phyloP scores from a whole-genome alignment of 2,888 invertebrate species.

The Drosophila putrida region DNA sequence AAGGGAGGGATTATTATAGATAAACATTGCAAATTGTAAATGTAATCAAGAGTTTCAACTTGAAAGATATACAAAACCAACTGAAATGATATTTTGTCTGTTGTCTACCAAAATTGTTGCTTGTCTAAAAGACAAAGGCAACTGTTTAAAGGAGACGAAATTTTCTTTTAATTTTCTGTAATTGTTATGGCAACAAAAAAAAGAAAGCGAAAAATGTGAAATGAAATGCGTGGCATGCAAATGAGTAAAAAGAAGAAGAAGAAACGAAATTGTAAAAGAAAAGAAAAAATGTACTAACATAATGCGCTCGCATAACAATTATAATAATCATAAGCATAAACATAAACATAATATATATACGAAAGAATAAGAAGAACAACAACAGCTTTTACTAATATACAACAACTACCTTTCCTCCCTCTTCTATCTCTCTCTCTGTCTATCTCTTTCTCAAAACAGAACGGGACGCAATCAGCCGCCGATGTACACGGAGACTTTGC shows the following conservation, averaged over 20 bases:
- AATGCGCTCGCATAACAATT: slow-evolving; percentile 61
- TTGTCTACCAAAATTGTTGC: neutral
- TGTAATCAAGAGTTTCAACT: neutral
- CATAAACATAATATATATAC: slow-evolving; percentile 51
- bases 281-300: slow-evolving; percentile 52
- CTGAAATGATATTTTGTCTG: slow-evolving; percentile 1
- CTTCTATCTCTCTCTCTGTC: slow-evolving; percentile 4
- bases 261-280: slow-evolving; percentile 11
- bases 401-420: slow-evolving; percentile 31
- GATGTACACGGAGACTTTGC: slow-evolving; percentile 89
- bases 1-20: neutral
- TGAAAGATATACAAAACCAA: neutral
- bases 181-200: slow-evolving; percentile 50
- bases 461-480: slow-evolving; percentile 86
- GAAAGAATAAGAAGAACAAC: slow-evolving; percentile 32
- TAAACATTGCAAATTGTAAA: neutral
- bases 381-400: slow-evolving; percentile 49
- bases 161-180: slow-evolving; percentile 67
- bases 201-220: neutral
- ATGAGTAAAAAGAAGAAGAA: slow-evolving; percentile 31
- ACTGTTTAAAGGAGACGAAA: slow-evolving; percentile 31
- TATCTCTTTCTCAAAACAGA: slow-evolving; percentile 39
- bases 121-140: slow-evolving; percentile 14
- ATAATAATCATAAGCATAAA: slow-evolving; percentile 64
- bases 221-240: slow-evolving; percentile 64